These are phyloP conservation scores for Vulpes vulpes DNA, from an alignment of 2,113 vertebrate species.

Conservation along the genomic window DNA sequence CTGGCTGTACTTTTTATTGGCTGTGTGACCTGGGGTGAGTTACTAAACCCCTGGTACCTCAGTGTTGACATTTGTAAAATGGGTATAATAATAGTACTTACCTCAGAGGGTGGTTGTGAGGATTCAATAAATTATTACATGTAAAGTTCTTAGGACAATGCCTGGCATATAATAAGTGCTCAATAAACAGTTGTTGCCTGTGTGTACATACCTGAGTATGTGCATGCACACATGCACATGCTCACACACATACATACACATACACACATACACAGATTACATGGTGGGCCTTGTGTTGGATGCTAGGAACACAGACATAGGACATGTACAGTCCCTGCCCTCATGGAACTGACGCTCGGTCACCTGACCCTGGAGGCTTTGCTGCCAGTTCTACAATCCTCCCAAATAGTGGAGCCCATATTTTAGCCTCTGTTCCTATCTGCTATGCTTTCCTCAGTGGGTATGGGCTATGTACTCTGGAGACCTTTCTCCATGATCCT, in stretches of 20 bases:
- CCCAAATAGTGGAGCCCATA: neutral
- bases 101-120: constrained; percentile 3
- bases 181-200: neutral
- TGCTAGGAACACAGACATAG: neutral
- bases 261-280: neutral
- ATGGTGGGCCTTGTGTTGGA: neutral
- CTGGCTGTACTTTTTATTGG: constrained; percentile 14
- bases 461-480: neutral
- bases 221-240: neutral
- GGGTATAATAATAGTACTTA: neutral
- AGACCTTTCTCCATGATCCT: neutral
- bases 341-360: neutral
- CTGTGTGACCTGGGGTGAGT: neutral
- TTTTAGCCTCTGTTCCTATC: neutral
- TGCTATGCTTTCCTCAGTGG: neutral
- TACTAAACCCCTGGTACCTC: neutral
- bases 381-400: constrained; percentile 12
- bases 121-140: constrained; percentile 32
- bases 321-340: neutral
- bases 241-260: neutral
- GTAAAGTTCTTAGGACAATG: constrained; percentile 3
- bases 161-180: neutral
- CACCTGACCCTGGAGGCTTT: neutral
- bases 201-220: no score
- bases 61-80: constrained; percentile 1